These are phyloP conservation scores for Margaritifera margaritifera DNA, from an alignment of 2,888 invertebrate species.

Conservation along the genomic window DNA sequence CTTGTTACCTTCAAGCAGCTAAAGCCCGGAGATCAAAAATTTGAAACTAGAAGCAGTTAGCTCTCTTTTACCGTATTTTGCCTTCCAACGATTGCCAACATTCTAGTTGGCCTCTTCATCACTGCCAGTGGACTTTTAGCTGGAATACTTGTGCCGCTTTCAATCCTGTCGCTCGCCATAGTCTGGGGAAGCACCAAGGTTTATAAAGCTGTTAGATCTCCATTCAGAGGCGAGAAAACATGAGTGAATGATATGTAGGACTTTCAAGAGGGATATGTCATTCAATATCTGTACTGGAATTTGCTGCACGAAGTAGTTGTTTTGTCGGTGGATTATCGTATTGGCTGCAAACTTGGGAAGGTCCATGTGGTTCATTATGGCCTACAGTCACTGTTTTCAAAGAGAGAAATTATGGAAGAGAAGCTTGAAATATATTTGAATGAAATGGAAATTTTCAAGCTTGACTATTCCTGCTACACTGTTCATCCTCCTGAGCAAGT, in stretches of 20 bases:
- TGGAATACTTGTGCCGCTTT: constrained; percentile 6
- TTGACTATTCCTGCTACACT: constrained; percentile 9
- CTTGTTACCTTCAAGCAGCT: too few species aligned
- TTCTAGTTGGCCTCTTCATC: constrained; percentile 10
- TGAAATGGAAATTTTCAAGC: neutral
- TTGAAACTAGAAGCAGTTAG: constrained; percentile 16
- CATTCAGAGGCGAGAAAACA: constrained; percentile 16
- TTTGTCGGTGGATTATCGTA: constrained; percentile 4
- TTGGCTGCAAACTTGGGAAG: constrained; percentile 6
- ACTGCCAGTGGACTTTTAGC: constrained; percentile 8
- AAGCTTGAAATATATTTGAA: constrained; percentile 7
- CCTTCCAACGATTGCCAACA: constrained; percentile 14
- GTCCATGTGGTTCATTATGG: constrained; percentile 20
- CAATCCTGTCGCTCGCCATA: constrained; percentile 9
- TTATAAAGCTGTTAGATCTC: constrained; percentile 10
- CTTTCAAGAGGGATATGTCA: constrained; percentile 17
- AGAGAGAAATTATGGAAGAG: constrained; percentile 17
- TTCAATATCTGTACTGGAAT: constrained; percentile 11
- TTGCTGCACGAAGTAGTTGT: constrained; percentile 16
- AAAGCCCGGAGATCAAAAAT: constrained; percentile 9
- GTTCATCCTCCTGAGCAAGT: constrained; percentile 16
- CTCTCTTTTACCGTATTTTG: constrained; percentile 10
- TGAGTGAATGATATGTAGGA: constrained; percentile 6
- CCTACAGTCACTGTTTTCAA: constrained; percentile 3
- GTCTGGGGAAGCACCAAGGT: constrained; percentile 12